phyloP scores from a whole-genome alignment of 2,888 invertebrate genomes.

The Lepeophtheirus nordmannii region DNA sequence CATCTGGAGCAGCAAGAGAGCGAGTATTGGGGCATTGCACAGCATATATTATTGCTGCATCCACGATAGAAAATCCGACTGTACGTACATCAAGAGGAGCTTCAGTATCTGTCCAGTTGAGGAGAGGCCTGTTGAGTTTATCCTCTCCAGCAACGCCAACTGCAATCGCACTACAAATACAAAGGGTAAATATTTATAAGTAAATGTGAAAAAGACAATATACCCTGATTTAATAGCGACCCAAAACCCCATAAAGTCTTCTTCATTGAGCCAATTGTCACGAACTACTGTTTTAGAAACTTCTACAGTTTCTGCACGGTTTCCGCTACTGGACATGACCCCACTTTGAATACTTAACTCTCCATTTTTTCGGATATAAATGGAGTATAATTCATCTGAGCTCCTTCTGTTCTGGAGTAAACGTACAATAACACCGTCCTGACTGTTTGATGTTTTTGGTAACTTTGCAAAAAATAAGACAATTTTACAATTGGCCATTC shows the following conservation, averaged over 20 bases:
- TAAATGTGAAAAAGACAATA: not conserved
- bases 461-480: not conserved
- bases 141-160: not conserved
- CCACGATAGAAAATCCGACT: not conserved
- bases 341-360: not conserved
- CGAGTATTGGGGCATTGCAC: not conserved
- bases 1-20: not conserved
- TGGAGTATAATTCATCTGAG: not conserved
- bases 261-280: not conserved
- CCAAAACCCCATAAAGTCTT: constrained; percentile 1
- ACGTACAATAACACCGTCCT: not conserved
- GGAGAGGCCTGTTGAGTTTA: constrained; percentile 1
- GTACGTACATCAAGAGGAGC: not conserved
- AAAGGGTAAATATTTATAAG: too few species aligned
- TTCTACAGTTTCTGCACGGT: not conserved
- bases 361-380: not conserved
- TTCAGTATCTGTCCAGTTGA: constrained; percentile 13
- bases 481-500: not conserved
- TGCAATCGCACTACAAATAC: not conserved
- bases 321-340: not conserved
- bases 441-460: not conserved
- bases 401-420: not conserved
- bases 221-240: not conserved
- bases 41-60: not conserved
- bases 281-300: not conserved